Evolutionary conservation across 1,140 invertebrate species (phyloP).

Genomic region (Polypedilum pembai): DNA sequence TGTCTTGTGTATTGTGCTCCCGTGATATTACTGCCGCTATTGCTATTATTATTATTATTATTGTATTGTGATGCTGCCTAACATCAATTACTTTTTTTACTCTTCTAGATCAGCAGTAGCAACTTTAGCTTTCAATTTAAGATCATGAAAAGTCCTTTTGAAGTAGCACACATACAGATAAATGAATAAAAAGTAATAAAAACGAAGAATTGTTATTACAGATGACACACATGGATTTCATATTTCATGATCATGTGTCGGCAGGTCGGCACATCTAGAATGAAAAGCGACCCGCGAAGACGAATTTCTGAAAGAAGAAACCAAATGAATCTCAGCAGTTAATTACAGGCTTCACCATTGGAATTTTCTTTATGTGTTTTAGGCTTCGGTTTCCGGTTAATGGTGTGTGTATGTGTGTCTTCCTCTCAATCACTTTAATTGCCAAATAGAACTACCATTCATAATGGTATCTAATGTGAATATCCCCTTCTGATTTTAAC

Average conservation of each 20-base stretch:
- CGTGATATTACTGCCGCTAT: neutral
- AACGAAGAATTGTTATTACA: neutral
- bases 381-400: slow-evolving; percentile 18
- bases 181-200: neutral
- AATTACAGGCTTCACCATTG: neutral
- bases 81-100: neutral
- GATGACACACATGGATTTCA: slow-evolving; percentile 10
- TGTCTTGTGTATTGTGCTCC: neutral
- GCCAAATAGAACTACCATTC: neutral
- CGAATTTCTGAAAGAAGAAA: neutral
- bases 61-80: neutral
- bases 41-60: neutral
- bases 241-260: neutral
- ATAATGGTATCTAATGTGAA: neutral
- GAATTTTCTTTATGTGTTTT: slow-evolving; percentile 19
- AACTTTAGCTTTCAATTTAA: neutral
- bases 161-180: neutral
- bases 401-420: neutral
- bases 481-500: too few species aligned
- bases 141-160: neutral
- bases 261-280: neutral
- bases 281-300: neutral
- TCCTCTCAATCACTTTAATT: slow-evolving; percentile 15
- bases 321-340: slow-evolving; percentile 19
- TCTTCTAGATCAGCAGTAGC: slow-evolving; percentile 10